Conservation (phyloP, 92 coral and sea anemone species). For the Heliopora coerulea region DNA sequence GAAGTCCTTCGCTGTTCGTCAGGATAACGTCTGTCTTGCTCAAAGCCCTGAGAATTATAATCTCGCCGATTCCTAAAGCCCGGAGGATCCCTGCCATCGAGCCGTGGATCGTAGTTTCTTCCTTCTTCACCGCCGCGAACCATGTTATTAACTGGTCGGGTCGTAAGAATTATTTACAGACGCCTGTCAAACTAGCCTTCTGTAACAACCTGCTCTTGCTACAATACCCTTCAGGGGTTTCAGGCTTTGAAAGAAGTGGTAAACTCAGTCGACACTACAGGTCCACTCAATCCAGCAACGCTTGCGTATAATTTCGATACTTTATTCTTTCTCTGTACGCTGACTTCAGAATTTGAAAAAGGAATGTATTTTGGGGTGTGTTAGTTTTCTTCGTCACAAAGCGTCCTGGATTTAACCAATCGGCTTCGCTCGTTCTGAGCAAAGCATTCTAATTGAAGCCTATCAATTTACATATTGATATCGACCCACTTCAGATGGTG, state of each 20-base stretch:
- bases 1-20: background rate
- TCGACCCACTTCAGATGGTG: no score
- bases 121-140: constrained; percentile 35
- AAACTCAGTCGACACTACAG: no score
- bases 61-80: background rate
- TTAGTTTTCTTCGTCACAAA: constrained; percentile 19
- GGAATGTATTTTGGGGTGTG: constrained; percentile 30
- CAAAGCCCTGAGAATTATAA: background rate
- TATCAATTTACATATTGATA: no score
- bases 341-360: no score
- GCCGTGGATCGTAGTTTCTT: background rate
- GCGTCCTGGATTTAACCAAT: constrained; percentile 16
- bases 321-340: no score
- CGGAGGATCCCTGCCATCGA: background rate
- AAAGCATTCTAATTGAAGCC: no score
- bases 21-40: background rate
- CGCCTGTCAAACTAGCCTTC: no score
- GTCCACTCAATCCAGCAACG: no score
- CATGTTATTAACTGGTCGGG: constrained; percentile 5
- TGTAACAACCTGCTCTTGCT: no score
- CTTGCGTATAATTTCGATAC: no score
- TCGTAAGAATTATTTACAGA: constrained; percentile 1
- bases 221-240: no score
- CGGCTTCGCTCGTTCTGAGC: constrained; percentile 1
- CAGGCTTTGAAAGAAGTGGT: no score